phyloP scores from a whole-genome alignment of 2,888 invertebrate genomes.

The Sipha maydis region DNA sequence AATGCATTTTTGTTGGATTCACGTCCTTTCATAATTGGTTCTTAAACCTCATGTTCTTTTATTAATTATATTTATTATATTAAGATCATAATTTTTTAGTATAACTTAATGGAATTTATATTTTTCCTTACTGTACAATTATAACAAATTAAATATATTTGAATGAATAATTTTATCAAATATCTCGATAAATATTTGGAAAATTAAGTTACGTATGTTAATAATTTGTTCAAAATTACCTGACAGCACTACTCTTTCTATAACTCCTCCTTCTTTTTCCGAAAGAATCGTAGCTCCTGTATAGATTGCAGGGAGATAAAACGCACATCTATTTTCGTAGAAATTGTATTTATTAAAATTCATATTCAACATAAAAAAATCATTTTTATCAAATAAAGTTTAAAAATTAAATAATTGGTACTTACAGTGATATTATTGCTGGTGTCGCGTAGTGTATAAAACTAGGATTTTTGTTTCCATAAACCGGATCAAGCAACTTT shows the following conservation, averaged over 20 bases:
- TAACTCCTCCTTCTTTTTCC: constrained; percentile 65
- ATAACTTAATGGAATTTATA: too few relatives aligned
- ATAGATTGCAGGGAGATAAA: constrained; percentile 65
- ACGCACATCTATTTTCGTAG: constrained; percentile 64
- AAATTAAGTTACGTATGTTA: not conserved
- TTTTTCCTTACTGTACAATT: too few relatives aligned
- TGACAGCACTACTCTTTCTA: constrained; percentile 65
- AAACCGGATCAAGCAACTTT: constrained; percentile 65
- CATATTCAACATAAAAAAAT: not conserved
- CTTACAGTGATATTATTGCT: constrained; percentile 65
- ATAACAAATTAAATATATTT: too few relatives aligned
- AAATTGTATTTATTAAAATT: not conserved
- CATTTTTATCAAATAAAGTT: not conserved
- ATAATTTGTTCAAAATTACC: constrained; percentile 62
- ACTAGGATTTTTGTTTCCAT: constrained; percentile 65
- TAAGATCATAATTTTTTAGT: too few relatives aligned
- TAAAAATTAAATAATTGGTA: constrained; percentile 53
- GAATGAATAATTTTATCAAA: too few relatives aligned
- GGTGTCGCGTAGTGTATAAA: constrained; percentile 65
- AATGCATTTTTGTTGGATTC: too few relatives aligned
- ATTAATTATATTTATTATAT: too few relatives aligned
- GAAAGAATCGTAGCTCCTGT: constrained; percentile 65
- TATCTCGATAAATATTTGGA: not conserved
- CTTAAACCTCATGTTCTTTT: too few relatives aligned
- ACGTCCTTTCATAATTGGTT: too few relatives aligned